A percentile compares a stretch with the other conserved stretches of the same genome.
These are phyloP conservation scores for Pollenia griseotomentosa DNA, from an alignment of 2,888 invertebrate genomes.

Conservation along the genomic window DNA sequence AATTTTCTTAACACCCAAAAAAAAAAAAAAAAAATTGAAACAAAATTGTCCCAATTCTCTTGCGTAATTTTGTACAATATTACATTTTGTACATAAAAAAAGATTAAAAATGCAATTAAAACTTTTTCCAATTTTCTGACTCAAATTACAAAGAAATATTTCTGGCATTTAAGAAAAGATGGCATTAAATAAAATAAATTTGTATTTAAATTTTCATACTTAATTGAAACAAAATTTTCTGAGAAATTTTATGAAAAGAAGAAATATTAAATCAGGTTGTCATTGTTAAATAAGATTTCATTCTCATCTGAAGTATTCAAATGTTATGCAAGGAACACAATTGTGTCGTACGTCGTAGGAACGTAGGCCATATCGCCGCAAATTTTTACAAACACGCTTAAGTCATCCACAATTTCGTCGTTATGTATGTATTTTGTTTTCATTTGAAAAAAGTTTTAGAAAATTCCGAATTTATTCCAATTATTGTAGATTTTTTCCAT, in stretches of 20 bases:
- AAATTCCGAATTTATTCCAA: too few relatives aligned
- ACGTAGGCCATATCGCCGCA: too few relatives aligned
- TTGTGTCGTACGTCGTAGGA: too few relatives aligned
- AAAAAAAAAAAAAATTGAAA: conserved; percentile 38
- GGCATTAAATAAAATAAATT: conserved; percentile 29
- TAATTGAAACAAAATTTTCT: conserved; percentile 9
- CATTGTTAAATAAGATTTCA: conserved; percentile 23
- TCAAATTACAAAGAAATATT: conserved; percentile 5
- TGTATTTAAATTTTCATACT: conserved; percentile 1
- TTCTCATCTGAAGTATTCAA: conserved; percentile 7
- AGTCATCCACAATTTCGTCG: too few relatives aligned
- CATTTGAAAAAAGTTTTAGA: too few relatives aligned
- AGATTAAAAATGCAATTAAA: conserved; percentile 58
- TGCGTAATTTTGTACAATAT: conserved; percentile 6
- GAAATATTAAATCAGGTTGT: conserved; percentile 52
- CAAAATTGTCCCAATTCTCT: conserved; percentile 29
- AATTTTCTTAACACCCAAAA: conserved; percentile 1
- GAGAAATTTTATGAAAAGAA: conserved; percentile 9
- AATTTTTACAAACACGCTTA: too few relatives aligned
- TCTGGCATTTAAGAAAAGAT: conserved; percentile 44
- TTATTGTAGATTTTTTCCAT: too few relatives aligned
- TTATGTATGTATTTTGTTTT: too few relatives aligned
- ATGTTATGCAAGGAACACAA: too few relatives aligned
- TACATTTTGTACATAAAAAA: neutral
- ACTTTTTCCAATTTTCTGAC: conserved; percentile 43